These are phyloP conservation scores for Spodoptera frugiperda DNA, from an alignment of 1,140 invertebrate genomes.

Conservation along the genomic window DNA sequence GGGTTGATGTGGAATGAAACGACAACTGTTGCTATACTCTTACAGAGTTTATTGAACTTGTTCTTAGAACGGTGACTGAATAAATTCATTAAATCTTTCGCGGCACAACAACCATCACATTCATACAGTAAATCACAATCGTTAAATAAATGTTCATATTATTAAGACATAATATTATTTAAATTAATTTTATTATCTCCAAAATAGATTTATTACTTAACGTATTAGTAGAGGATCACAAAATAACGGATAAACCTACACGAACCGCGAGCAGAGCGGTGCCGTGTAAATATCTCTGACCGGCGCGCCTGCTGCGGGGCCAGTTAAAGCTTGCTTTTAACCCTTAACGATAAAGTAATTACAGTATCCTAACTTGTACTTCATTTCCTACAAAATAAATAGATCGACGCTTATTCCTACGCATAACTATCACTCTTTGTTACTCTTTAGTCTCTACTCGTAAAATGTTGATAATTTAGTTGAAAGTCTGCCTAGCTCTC, in stretches of 20 bases:
- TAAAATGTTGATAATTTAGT: slow-evolving; percentile 33
- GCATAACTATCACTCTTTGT: slow-evolving; percentile 43
- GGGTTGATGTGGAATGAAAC: neutral
- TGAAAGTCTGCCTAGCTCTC: slow-evolving; percentile 10
- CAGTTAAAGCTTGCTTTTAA: slow-evolving; percentile 52
- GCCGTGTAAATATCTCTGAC: neutral
- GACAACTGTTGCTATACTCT: slow-evolving; percentile 45
- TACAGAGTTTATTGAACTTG: slow-evolving; percentile 54
- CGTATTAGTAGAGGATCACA: slow-evolving; percentile 51
- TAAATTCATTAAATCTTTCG: slow-evolving; percentile 42
- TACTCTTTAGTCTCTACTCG: slow-evolving; percentile 35
- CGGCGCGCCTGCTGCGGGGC: slow-evolving; percentile 15
- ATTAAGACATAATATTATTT: slow-evolving; percentile 35
- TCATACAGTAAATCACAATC: slow-evolving; percentile 42
- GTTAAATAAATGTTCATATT: slow-evolving; percentile 37
- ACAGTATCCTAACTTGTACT: slow-evolving; percentile 55
- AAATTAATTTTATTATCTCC: slow-evolving; percentile 44
- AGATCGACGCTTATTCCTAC: slow-evolving; percentile 46
- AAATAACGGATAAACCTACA: slow-evolving; percentile 48
- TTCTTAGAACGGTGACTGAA: slow-evolving; percentile 54
- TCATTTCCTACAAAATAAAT: slow-evolving; percentile 52
- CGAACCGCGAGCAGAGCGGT: slow-evolving; percentile 1
- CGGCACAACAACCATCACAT: slow-evolving; percentile 41
- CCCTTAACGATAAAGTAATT: slow-evolving; percentile 50
- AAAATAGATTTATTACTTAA: slow-evolving; percentile 56